These are phyloP conservation scores for Diplosoma virens DNA, from an alignment of 23 tunicate species.

Conservation along the genomic window DNA sequence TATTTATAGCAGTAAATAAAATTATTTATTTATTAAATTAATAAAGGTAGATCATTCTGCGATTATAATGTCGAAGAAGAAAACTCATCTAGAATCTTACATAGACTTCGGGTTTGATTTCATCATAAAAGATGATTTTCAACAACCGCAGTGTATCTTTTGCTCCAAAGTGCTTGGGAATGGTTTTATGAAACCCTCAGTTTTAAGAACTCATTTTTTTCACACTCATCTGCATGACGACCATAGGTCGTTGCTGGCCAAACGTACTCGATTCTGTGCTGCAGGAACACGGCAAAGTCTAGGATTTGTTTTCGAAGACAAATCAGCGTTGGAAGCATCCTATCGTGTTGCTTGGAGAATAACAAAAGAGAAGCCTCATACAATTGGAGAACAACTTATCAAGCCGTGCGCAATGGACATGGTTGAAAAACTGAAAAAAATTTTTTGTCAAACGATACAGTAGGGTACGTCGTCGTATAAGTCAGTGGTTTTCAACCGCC, in stretches of 20 bases:
- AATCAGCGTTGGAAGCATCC: conserved; percentile 32
- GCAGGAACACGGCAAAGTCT: conserved; percentile 19
- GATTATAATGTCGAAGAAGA: conserved; percentile 14
- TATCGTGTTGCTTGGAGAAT: conserved; percentile 33
- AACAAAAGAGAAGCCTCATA: conserved; percentile 16
- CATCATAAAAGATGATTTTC: conserved; percentile 14
- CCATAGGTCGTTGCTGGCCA: conserved; percentile 18
- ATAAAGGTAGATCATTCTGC: too few species aligned
- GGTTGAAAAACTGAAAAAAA: too few species aligned
- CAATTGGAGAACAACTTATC: too few species aligned
- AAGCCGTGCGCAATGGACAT: too few species aligned
- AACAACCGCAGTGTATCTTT: conserved; percentile 20
- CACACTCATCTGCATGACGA: background rate
- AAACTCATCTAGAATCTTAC: conserved; percentile 4
- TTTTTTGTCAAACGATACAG: too few species aligned
- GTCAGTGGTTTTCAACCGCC: too few species aligned
- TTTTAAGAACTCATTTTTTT: conserved; percentile 15
- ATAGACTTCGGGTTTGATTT: conserved; percentile 22
- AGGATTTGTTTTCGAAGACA: conserved; percentile 29
- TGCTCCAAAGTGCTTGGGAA: conserved; percentile 26
- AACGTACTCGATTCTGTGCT: conserved; percentile 24
- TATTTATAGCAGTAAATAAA: too few species aligned
- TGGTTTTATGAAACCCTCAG: conserved; percentile 13
- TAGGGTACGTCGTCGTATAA: too few species aligned
- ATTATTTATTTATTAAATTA: too few species aligned